Base-by-base conservation (phyloP, 2,797 vertebrate genomes). In the Ataeniobius toweri region DNA sequence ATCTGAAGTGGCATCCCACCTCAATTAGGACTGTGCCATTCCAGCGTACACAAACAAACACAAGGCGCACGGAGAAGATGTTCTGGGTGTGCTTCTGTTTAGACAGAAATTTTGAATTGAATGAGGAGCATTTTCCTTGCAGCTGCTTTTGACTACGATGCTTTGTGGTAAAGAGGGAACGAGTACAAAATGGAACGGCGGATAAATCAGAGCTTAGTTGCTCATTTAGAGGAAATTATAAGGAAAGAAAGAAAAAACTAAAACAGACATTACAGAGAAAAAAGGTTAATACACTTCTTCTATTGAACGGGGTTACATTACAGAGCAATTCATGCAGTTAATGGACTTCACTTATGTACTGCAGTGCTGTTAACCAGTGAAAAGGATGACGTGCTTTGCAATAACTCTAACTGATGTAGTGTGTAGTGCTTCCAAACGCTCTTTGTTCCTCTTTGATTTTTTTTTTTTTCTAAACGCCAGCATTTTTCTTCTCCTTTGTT, bases 1-100 rank as follows among this genome's bases (percentile, higher is more conserved):
- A 89, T 91, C 85, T 93, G 83, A 90, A 90, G 90, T 81, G 83
- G 76, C 85, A 84, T 86, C 22, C 71, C 80, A 81, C 83, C 82
- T 89, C 87, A 92, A 92, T 92, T 88, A 93, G 75, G 85, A 83
- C 80, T 6, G 79, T 68, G 77, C 67, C 80, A 86, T 84, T 81
- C 74, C 58, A 61, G 86, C 18, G 18, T 76, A 82, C 86, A 89
- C 89, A 91, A 86, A 92, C 86, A 91, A 90, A 89, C 80, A 91
- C 46, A 73, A 86, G 76, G 89, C 67, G 77, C 46, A 4, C 7
- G 53, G 68, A 83, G 36, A 71, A 67, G 51, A 70, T 28, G 56
- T 26, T 77, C 48, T 55, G 28, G 67, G 53, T 36, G 58, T 55
- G 59, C 39, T 20, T 55, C 75, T 53, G 70, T 55, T 63, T 78